Evolutionary conservation across 1,140 invertebrate species (phyloP), one percentile per base, ranked within the genome.

Genomic region (Doryteuthis pealeii): DNA sequence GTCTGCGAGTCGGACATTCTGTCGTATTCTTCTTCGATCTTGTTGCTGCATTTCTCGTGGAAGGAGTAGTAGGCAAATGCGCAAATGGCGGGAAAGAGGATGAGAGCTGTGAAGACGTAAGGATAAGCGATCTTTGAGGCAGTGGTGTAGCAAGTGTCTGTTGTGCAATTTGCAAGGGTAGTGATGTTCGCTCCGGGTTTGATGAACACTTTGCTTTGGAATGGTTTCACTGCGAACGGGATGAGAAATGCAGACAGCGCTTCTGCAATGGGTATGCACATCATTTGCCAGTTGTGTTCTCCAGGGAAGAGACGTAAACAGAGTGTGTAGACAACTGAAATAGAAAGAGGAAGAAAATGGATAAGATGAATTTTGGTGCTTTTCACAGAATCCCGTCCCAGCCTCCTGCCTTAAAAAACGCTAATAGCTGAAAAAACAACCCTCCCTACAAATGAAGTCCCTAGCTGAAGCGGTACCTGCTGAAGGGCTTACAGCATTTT

Each of bases 41-140:
- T 28, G 4, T 54, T 3, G n/a, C 31, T 54, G 8, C 26, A 22
- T 31, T 18, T 35, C 0, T 72, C 45, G 15, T 8, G 33, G 32
- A 71, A 49, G 69, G 58, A 71, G 45, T 71, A 77, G 32, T 77
- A 74, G 15, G 66, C 28, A 58, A 77, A 77, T 4, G 76, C 76
- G 12, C 74, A 28, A 12, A 40, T 72, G 3, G 76, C 67, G 1
- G 76, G 76, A 2, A 72, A 5, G 2, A 71, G 32, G 14, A 77
- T 58, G 18, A 33, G 14, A 12, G 71, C 72, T 18, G 74, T 32
- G n/a, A 77, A 74, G 4, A 77, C n/a, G 45, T 71, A 77, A 5
- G 76, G 70, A 28, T 43, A 35, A 30, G 43, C 26, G 10, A 77
- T 68, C 40, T 74, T 12, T 22, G 18, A n/a, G 26, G 54, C 10